Evolutionary conservation across 2,888 invertebrate species (phyloP), one percentile per base, ranked within the genome.

Genomic region (Cheilosia pagana): DNA sequence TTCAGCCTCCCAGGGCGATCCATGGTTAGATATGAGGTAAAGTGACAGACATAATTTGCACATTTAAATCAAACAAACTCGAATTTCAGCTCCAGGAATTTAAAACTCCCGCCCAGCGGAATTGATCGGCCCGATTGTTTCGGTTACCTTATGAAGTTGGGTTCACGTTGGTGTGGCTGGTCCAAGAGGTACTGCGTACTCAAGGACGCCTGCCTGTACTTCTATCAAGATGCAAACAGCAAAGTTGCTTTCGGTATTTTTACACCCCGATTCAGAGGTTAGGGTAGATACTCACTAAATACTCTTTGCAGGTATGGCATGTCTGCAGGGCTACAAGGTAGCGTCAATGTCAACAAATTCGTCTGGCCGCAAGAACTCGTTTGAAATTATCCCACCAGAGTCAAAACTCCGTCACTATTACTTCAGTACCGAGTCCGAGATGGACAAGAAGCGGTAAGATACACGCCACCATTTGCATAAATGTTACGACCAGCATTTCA

Each of bases 161-260:
- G 96, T 63, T 96, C 95, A 79, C 95, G 96, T 88, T 96, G 97
- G 93, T 96, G 96, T 89, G 95, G 96, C 21, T 98, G 98, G 98
- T 96, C 96, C 82, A 95, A 96, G 89, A 94, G 98, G 67, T 98
- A 98, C 93, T 98, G 98, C 93, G 96, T 99, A 41, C 94, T 98
- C 55, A 98, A 98, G 92, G 98, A 98, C 91, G 98, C 98, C 52
- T 98, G 98, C 88, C 94, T 98, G 25, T 98, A 98, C 92, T 98
- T 98, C 92, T 98, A 98, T 92, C 95, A 95, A 88, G 97, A 98
- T 90, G 95, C 95, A 3, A 96, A 95, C 90, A 96, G 98, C 88
- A 96, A 96, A 90, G 95, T 94, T 90, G 97, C 98, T 87, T 96
- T 97, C 91, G 98, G 98, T 97, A 92, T 93, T 90, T 88, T 59